Conservation (phyloP, 1,140 invertebrate genomes). For the Drosophila bocqueti region DNA sequence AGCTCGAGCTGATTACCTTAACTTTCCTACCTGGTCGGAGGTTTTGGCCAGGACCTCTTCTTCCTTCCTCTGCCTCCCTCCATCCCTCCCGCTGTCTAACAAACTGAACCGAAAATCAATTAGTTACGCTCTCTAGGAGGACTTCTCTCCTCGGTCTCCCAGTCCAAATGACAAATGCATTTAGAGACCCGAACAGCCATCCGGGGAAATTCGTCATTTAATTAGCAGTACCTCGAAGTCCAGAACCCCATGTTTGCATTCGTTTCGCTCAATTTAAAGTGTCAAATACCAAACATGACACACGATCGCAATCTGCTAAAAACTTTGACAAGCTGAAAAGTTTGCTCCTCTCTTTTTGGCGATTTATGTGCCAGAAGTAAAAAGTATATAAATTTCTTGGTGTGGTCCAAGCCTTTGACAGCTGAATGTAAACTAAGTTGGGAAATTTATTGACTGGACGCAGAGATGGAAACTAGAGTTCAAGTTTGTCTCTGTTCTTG, state of each 20-base stretch:
- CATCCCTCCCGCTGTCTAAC: conserved; percentile 42
- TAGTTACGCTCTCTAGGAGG: conserved; percentile 67
- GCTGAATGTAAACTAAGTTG: conserved; percentile 54
- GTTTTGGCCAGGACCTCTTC: conserved; percentile 30
- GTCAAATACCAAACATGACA: conserved; percentile 74
- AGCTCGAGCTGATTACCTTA: conserved; percentile 71
- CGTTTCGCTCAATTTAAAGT: conserved; percentile 72
- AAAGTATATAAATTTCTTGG: conserved; percentile 72
- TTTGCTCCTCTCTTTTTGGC: conserved; percentile 23
- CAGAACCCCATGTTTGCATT: conserved; percentile 59
- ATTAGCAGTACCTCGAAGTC: conserved; percentile 37
- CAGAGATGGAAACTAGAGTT: conserved; percentile 8
- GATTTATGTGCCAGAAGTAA: conserved; percentile 70
- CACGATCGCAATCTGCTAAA: conserved; percentile 63
- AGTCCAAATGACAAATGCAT: conserved; percentile 70
- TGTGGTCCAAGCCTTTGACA: conserved; percentile 67
- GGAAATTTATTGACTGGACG: conserved; percentile 44
- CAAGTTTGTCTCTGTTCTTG: conserved; percentile 2
- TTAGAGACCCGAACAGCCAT: conserved; percentile 45
- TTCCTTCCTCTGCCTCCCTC: conserved; percentile 18
- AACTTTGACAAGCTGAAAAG: conserved; percentile 41
- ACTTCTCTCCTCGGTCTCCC: conserved; percentile 32
- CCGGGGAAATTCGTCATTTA: conserved; percentile 65
- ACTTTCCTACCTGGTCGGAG: conserved; percentile 63
- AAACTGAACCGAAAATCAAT: conserved; percentile 73